Base-by-base conservation (phyloP, 2,888 invertebrate genomes). In the Conus canariensis region DNA sequence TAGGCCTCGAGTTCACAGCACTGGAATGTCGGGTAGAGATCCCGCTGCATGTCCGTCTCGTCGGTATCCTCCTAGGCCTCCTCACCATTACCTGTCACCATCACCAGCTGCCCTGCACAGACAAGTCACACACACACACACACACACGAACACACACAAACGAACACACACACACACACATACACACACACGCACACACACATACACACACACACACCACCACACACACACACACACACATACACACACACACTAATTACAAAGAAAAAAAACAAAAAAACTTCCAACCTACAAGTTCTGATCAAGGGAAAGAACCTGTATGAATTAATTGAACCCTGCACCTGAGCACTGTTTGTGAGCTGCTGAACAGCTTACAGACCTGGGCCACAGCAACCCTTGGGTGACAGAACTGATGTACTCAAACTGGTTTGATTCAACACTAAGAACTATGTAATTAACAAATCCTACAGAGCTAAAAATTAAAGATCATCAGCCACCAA, bases 101-200 rank as follows among this genome's bases (percentile, higher is more conserved):
- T 90, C 64, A 91, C 91, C 22, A 92, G 88, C 74, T 91, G 92
- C 82, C 91, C 90, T 16, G 16, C 77, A 77, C 77, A 77, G 6
- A 77, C 25, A 25, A 70, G 7, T 10, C 77, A 77, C 77, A 77
- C 77, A 77, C 45, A 30, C 77, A 30, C 25, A 77, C 25, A 30
- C 80, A 80, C 14, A 45, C 80, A 45, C 80, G 6, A 5, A 30
- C 30, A 80, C 45, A 80, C 45, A 30, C 2, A 2, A 30, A 30
- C 30, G n/a, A n/a, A n/a, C n/a, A 30, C 77, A 80, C 30, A 30
- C 77, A 80, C 30, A 8, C 14, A 45, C 80, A 80, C 30, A 80
- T 10, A 80, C 45, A 45, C 45, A 45, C 45, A 45, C 45, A 45
- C 45, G n/a, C n/a, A n/a, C n/a, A n/a, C 77, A 77, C 77, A 77